These are phyloP conservation scores for Lophius americanus DNA, from an alignment of 2,797 vertebrate species.

Conservation along the genomic window DNA sequence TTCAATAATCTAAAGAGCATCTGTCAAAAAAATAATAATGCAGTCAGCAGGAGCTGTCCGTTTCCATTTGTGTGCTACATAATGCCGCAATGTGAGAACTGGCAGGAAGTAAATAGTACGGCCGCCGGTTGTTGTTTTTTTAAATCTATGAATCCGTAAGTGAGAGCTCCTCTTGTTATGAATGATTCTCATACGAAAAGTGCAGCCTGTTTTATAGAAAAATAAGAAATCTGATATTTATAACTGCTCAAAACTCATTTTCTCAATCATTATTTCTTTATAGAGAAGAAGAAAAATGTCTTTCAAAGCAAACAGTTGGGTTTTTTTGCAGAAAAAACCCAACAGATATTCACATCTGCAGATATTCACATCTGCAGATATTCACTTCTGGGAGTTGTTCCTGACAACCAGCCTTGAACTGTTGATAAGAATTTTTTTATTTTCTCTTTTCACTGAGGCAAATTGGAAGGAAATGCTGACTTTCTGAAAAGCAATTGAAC, in stretches of 20 bases:
- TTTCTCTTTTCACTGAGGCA: background rate
- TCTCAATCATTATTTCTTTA: no score
- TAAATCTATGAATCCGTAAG: constrained; percentile 57
- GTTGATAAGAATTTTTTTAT: constrained; percentile 1
- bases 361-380: no score
- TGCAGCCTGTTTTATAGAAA: background rate
- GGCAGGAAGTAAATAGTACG: constrained; percentile 41
- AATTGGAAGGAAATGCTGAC: constrained; percentile 11
- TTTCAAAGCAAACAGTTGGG: background rate
- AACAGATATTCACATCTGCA: no score
- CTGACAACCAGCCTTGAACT: constrained; percentile 20
- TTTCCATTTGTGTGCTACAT: constrained; percentile 61
- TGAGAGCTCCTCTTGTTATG: constrained; percentile 39
- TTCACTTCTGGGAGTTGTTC: constrained; percentile 15
- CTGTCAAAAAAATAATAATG: constrained; percentile 62
- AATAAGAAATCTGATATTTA: no score
- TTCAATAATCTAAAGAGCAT: constrained; percentile 70
- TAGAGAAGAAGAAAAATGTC: no score
- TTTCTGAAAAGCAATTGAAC: constrained; percentile 1
- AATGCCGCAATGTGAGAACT: constrained; percentile 42
- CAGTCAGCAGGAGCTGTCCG: constrained; percentile 65
- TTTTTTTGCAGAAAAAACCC: no score
- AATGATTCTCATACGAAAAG: constrained; percentile 17
- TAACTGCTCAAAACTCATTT: no score
- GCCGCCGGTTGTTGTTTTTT: constrained; percentile 25